phyloP scores from a whole-genome alignment of 1,140 invertebrate species.

The Hermetia illucens region DNA sequence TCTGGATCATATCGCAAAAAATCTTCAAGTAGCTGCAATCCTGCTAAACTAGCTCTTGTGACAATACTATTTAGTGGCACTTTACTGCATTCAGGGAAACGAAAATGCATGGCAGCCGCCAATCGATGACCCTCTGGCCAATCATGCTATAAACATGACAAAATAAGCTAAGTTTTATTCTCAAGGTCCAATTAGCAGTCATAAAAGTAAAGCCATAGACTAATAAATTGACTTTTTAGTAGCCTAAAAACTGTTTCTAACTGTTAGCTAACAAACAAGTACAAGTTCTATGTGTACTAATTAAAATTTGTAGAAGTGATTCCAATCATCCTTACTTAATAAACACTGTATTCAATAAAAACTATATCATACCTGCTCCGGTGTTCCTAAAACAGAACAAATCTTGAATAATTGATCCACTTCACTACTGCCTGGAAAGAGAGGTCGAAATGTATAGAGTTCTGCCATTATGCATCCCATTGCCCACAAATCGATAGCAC shows the following conservation, averaged over 20 bases:
- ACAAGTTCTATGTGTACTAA: too few relatives aligned
- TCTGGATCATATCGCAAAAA: constrained; percentile 87
- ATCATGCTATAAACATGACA: constrained; percentile 50
- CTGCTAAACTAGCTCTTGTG: constrained; percentile 69
- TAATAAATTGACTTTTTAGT: too few relatives aligned
- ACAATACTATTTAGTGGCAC: constrained; percentile 70
- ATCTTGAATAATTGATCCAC: constrained; percentile 98
- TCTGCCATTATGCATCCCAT: constrained; percentile 97
- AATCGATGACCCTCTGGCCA: constrained; percentile 94
- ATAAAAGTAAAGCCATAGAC: too few relatives aligned
- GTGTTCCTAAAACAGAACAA: constrained; percentile 88
- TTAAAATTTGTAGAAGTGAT: too few relatives aligned
- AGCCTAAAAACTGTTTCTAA: too few relatives aligned
- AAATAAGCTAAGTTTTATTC: background rate
- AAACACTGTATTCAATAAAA: too few relatives aligned
- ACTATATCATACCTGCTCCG: constrained; percentile 54
- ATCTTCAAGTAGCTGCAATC: constrained; percentile 71
- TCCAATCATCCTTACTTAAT: too few relatives aligned
- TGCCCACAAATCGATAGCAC: constrained; percentile 97
- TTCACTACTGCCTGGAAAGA: constrained; percentile 95
- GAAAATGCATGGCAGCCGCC: constrained; percentile 89
- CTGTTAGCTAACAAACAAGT: too few relatives aligned
- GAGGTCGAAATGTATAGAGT: constrained; percentile 90
- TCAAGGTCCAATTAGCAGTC: too few relatives aligned
- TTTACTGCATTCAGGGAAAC: constrained; percentile 77